These are phyloP conservation scores for Ceratina australensis DNA, from an alignment of 1,140 invertebrate genomes.

Conservation along the genomic window DNA sequence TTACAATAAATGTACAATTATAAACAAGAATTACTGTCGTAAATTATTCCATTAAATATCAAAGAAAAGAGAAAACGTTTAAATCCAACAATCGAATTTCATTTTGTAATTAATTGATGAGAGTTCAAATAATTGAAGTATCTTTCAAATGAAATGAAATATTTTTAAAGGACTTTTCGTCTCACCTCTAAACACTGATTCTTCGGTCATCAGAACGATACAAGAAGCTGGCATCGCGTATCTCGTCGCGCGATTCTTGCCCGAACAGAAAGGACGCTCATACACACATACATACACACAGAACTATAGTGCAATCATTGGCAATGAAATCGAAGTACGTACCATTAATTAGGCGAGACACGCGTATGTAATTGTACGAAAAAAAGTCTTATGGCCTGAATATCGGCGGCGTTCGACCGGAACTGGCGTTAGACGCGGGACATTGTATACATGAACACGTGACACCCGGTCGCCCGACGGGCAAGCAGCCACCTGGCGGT, in stretches of 20 bases:
- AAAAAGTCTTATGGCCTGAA: constrained; percentile 12
- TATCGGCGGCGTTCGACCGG: constrained; percentile 2
- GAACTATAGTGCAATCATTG: constrained; percentile 32
- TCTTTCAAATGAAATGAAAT: too few species aligned
- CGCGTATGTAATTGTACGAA: constrained; percentile 18
- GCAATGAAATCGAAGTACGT: constrained; percentile 34
- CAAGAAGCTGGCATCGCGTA: neutral
- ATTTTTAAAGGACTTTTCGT: neutral
- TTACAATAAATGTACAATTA: too few species aligned
- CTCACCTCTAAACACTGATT: neutral
- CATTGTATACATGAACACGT: too few species aligned
- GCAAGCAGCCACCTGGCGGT: too few species aligned
- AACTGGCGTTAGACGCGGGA: constrained; percentile 9
- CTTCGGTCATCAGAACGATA: neutral
- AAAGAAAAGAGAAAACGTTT: too few species aligned
- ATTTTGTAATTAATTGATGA: too few species aligned
- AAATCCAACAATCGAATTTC: too few species aligned
- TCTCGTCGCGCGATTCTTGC: neutral
- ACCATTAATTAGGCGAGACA: constrained; percentile 35
- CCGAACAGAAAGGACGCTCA: constrained; percentile 24
- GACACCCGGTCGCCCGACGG: too few species aligned
- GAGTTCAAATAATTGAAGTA: too few species aligned
- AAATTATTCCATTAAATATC: too few species aligned
- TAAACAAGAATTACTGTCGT: too few species aligned
- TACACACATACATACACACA: constrained; percentile 20